phyloP scores from a whole-genome alignment of 2,888 invertebrate species.

The Automeris io region DNA sequence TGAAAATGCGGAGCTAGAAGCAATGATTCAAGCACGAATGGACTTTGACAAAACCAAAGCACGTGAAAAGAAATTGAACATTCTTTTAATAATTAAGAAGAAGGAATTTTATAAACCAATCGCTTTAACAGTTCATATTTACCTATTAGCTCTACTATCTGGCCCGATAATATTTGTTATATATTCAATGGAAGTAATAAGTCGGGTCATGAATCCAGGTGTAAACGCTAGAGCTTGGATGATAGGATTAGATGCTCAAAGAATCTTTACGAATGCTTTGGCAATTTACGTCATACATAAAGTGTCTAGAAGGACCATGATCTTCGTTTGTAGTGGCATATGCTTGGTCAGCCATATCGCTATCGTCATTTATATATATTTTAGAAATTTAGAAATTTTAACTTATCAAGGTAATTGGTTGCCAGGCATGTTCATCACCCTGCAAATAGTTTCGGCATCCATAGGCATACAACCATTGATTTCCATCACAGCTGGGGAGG shows the following conservation, averaged over 20 bases:
- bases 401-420: slow-evolving; percentile 35
- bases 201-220: slow-evolving; percentile 66
- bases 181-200: slow-evolving; percentile 78
- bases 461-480: slow-evolving; percentile 79
- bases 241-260: slow-evolving; percentile 77
- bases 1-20: slow-evolving; percentile 41
- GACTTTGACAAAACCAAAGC: slow-evolving; percentile 23
- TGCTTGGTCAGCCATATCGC: slow-evolving; percentile 39
- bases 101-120: slow-evolving; percentile 60
- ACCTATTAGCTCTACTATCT: slow-evolving; percentile 26
- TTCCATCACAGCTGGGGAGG: slow-evolving; percentile 82
- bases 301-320: slow-evolving; percentile 58
- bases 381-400: slow-evolving; percentile 27
- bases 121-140: slow-evolving; percentile 22
- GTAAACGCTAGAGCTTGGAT: slow-evolving; percentile 79
- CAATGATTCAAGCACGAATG: slow-evolving; percentile 37
- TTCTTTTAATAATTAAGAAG: slow-evolving; percentile 16
- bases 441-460: slow-evolving; percentile 71
- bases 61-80: slow-evolving; percentile 6
- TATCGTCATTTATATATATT: slow-evolving; percentile 40
- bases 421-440: slow-evolving; percentile 40
- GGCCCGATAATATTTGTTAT: slow-evolving; percentile 81
- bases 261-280: slow-evolving; percentile 74
- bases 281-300: slow-evolving; percentile 77
- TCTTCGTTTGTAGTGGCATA: slow-evolving; percentile 36